Conservation (phyloP, 2,113 vertebrate species). For the Mugil cephalus region DNA sequence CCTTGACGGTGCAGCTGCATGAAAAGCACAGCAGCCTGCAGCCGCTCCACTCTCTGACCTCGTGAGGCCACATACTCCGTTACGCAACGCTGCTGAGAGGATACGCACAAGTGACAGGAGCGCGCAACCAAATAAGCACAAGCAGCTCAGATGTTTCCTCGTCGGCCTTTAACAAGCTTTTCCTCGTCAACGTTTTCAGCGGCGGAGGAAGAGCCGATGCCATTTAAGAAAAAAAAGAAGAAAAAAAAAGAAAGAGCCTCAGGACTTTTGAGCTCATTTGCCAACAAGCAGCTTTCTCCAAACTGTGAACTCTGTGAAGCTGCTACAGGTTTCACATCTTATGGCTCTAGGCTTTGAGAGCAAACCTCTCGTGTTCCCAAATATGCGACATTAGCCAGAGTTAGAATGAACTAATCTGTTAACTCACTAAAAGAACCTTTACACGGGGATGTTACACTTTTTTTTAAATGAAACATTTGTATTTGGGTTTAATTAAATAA, state of each 20-base stretch:
- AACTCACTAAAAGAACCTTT: conserved; percentile 13
- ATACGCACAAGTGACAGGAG: not conserved
- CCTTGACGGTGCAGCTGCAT: not conserved
- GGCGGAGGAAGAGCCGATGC: not conserved
- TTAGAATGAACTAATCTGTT: conserved; percentile 12
- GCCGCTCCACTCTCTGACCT: not conserved
- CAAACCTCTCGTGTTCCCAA: conserved; percentile 25
- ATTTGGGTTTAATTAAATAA: not conserved
- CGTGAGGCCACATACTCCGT: not conserved
- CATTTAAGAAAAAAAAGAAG: no score
- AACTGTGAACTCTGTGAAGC: conserved; percentile 36
- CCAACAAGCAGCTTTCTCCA: conserved; percentile 16
- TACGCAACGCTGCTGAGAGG: not conserved
- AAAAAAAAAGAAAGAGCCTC: not conserved
- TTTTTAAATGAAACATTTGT: not conserved
- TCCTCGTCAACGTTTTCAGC: not conserved
- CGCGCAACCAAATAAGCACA: not conserved
- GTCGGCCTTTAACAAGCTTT: not conserved
- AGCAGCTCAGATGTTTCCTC: conserved; percentile 5
- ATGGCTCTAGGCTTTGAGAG: conserved; percentile 21
- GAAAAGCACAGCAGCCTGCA: not conserved
- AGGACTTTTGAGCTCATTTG: conserved; percentile 14
- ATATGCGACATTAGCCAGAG: conserved; percentile 35
- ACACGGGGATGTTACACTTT: not conserved
- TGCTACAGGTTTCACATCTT: conserved; percentile 29